phyloP scores from a whole-genome alignment of 1,140 invertebrate genomes.

The Aricia agestis region DNA sequence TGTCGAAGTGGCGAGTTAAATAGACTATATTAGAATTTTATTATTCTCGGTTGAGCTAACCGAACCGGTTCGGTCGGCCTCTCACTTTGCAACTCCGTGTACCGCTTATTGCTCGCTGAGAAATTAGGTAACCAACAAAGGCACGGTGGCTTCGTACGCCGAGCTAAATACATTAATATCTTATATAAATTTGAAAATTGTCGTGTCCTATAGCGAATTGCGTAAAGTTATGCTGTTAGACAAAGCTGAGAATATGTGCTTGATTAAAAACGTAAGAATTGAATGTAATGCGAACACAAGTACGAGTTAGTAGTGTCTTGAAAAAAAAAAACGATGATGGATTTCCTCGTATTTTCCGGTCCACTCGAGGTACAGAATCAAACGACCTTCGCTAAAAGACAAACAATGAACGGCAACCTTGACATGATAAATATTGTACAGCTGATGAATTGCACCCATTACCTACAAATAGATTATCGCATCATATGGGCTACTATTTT shows the following conservation, averaged over 20 bases:
- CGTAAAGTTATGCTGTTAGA: constrained; percentile 16
- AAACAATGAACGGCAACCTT: constrained; percentile 72
- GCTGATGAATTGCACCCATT: constrained; percentile 59
- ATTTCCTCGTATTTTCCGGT: constrained; percentile 72
- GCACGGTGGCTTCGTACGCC: constrained; percentile 54
- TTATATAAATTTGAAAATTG: constrained; percentile 18
- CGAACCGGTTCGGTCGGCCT: constrained; percentile 70
- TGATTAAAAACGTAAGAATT: constrained; percentile 22
- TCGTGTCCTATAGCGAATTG: constrained; percentile 9
- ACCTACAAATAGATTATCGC: constrained; percentile 58
- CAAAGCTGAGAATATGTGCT: constrained; percentile 33
- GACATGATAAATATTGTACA: constrained; percentile 60
- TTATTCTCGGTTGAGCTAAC: constrained; percentile 60
- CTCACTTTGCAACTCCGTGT: constrained; percentile 70
- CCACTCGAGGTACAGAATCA: constrained; percentile 47
- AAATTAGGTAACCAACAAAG: constrained; percentile 74
- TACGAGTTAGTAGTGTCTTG: constrained; percentile 55
- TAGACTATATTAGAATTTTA: constrained; percentile 30
- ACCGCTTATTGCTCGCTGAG: constrained; percentile 63
- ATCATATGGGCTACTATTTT: constrained; percentile 59
- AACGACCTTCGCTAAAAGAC: constrained; percentile 69
- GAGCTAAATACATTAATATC: constrained; percentile 47
- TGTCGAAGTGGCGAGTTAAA: constrained; percentile 19
- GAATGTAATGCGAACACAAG: constrained; percentile 36
- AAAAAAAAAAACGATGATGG: constrained; percentile 67